Percentiles rank a stretch among this genome's conserved stretches.
Conservation (phyloP, 2,113 vertebrate genomes). For the Callospermophilus lateralis region DNA sequence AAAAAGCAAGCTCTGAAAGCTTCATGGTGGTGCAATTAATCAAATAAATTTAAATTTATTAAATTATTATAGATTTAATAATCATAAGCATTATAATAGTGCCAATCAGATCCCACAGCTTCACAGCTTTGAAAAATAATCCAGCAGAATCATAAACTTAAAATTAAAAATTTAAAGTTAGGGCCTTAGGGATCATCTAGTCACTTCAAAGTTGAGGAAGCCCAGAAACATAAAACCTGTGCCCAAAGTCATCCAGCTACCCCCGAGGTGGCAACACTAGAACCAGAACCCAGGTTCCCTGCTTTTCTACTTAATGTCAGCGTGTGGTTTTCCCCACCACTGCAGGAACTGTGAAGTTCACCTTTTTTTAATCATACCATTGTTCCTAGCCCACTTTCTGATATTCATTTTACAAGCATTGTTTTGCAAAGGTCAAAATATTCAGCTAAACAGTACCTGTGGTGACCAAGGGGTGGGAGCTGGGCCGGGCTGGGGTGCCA, state of each 20-base stretch:
- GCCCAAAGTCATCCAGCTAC: not conserved
- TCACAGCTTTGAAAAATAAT: constrained; percentile 37
- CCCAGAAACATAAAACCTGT: not conserved
- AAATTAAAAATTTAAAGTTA: not conserved
- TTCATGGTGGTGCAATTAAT: not conserved
- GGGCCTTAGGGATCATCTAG: not conserved
- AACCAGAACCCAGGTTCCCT: not conserved
- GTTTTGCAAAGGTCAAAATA: constrained; percentile 30
- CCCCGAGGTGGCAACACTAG: not conserved
- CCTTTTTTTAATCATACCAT: not conserved
- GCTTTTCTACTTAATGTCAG: not conserved
- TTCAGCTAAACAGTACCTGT: not conserved
- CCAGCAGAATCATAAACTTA: not conserved
- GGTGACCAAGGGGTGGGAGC: not conserved
- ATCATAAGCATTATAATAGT: not conserved
- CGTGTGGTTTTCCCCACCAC: not conserved
- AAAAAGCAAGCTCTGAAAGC: not conserved
- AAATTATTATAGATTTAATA: not conserved
- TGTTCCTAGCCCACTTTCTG: not conserved
- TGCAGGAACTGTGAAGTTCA: not conserved
- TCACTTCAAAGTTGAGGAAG: not conserved
- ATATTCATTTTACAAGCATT: constrained; percentile 22
- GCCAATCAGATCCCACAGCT: not conserved
- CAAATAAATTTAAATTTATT: not conserved
- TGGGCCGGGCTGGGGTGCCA: not conserved